Evolutionary conservation across 1,140 invertebrate species (phyloP).

Genomic region (Calycopis cecrops): DNA sequence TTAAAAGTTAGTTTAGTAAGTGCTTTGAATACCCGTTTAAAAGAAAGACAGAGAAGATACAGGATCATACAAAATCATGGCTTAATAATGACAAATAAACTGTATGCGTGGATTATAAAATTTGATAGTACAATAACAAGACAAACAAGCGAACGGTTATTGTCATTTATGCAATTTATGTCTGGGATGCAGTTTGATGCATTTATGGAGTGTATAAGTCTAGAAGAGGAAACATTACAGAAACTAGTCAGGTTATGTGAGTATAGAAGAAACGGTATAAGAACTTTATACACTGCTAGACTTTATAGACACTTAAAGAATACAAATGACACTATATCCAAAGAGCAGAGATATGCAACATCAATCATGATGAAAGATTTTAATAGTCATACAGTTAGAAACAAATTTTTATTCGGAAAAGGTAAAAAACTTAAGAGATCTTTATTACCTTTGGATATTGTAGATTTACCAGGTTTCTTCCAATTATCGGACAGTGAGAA

Average conservation of each 20-base stretch:
- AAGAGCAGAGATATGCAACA: slow-evolving; percentile 71
- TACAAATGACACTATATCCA: slow-evolving; percentile 76
- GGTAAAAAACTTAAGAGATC: slow-evolving; percentile 38
- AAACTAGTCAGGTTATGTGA: slow-evolving; percentile 80
- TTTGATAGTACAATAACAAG: slow-evolving; percentile 81
- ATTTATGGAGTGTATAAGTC: slow-evolving; percentile 84
- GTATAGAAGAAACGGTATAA: slow-evolving; percentile 83
- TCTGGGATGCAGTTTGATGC: slow-evolving; percentile 84
- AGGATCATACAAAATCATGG: slow-evolving; percentile 87
- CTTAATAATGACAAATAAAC: slow-evolving; percentile 83
- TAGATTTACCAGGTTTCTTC: slow-evolving; percentile 86
- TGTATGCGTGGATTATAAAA: slow-evolving; percentile 77
- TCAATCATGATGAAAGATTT: slow-evolving; percentile 55
- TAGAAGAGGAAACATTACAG: slow-evolving; percentile 81
- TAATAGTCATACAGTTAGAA: slow-evolving; percentile 45
- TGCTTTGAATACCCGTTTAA: slow-evolving; percentile 82
- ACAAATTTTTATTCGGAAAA: slow-evolving; percentile 31
- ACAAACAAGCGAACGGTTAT: slow-evolving; percentile 77
- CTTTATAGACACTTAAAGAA: slow-evolving; percentile 81
- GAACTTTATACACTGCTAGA: slow-evolving; percentile 78
- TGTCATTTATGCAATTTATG: slow-evolving; percentile 84
- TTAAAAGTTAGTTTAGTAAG: slow-evolving; percentile 82
- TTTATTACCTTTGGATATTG: slow-evolving; percentile 81
- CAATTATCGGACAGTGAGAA: slow-evolving; percentile 83
- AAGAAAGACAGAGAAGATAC: slow-evolving; percentile 82